Evolutionary conservation across 2,888 invertebrate genomes (phyloP).

Genomic region (Steinernema hermaphroditum): DNA sequence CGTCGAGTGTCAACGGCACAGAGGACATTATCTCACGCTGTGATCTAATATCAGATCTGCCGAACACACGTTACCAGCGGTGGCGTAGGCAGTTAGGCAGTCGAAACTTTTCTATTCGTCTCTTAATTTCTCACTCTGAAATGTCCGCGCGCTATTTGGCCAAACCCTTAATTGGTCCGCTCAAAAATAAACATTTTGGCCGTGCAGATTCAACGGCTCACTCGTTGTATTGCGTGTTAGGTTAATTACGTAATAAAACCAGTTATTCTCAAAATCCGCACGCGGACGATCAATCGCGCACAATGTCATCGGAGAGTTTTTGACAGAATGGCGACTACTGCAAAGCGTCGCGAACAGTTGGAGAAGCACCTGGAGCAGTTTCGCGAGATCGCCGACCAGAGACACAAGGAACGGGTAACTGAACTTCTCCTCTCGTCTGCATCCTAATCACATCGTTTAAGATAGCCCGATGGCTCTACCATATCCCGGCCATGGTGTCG

Average conservation of each 20-base stretch:
- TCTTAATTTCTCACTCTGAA: too few relatives aligned
- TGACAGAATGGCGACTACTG: slow-evolving; percentile 47
- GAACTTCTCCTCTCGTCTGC: neutral
- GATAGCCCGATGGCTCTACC: slow-evolving; percentile 47
- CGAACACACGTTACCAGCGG: neutral
- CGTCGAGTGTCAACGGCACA: neutral
- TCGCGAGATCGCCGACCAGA: slow-evolving; percentile 50
- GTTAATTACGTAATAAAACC: slow-evolving; percentile 27
- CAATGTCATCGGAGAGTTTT: slow-evolving; percentile 14
- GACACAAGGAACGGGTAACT: slow-evolving; percentile 46
- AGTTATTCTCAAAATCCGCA: slow-evolving; percentile 1
- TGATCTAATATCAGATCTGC: slow-evolving; percentile 30
- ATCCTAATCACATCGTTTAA: slow-evolving; percentile 33
- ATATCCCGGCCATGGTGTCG: slow-evolving; percentile 50
- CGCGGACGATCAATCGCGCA: neutral
- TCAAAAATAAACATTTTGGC: too few relatives aligned
- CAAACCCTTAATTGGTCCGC: too few relatives aligned
- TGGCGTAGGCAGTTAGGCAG: neutral
- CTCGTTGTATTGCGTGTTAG: slow-evolving; percentile 3
- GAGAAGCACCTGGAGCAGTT: slow-evolving; percentile 48
- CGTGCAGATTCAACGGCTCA: too few relatives aligned
- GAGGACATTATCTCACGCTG: slow-evolving; percentile 23
- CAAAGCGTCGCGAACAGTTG: slow-evolving; percentile 48
- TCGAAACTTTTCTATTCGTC: too few relatives aligned
- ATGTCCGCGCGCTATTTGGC: too few relatives aligned